Evolutionary conservation across 2,113 vertebrate genomes (phyloP).

Genomic region (Gobius niger): DNA sequence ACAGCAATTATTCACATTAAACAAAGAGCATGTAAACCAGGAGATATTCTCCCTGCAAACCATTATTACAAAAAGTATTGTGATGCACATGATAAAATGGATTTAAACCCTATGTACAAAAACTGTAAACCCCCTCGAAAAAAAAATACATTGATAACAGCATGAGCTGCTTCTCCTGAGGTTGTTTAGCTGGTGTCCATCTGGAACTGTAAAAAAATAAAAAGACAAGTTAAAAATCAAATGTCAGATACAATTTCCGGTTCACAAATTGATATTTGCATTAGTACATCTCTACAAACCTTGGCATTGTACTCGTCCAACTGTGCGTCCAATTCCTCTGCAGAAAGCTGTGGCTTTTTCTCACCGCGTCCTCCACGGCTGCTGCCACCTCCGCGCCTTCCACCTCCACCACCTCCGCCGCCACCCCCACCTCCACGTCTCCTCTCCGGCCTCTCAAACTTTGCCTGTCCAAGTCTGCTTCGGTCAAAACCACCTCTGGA

Average conservation of each 20-base stretch:
- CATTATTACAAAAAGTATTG: constrained; percentile 56
- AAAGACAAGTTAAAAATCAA: neutral
- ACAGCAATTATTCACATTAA: constrained; percentile 57
- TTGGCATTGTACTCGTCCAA: constrained; percentile 96
- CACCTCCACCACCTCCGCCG: constrained; percentile 56
- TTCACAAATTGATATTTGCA: too few species aligned
- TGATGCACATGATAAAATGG: constrained; percentile 72
- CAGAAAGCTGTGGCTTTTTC: constrained; percentile 86
- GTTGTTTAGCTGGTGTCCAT: constrained; percentile 92
- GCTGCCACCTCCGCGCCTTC: constrained; percentile 81
- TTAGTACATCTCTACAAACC: constrained; percentile 61
- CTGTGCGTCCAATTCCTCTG: constrained; percentile 97
- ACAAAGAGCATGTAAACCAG: constrained; percentile 19
- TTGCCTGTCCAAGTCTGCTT: constrained; percentile 64
- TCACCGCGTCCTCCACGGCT: constrained; percentile 83
- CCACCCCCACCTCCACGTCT: constrained; percentile 4
- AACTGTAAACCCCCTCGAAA: constrained; percentile 20
- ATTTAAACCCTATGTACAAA: constrained; percentile 61
- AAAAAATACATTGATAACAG: too few species aligned
- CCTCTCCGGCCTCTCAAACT: constrained; percentile 37
- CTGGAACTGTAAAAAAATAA: constrained; percentile 63
- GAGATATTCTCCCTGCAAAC: constrained; percentile 26
- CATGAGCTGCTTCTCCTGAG: neutral
- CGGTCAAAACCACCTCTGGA: constrained; percentile 65
- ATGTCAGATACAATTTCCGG: too few species aligned